These are phyloP conservation scores for Haliclona indistincta DNA, from an alignment of 37 sponge, comb jelly and placozoan species.

Conservation along the genomic window DNA sequence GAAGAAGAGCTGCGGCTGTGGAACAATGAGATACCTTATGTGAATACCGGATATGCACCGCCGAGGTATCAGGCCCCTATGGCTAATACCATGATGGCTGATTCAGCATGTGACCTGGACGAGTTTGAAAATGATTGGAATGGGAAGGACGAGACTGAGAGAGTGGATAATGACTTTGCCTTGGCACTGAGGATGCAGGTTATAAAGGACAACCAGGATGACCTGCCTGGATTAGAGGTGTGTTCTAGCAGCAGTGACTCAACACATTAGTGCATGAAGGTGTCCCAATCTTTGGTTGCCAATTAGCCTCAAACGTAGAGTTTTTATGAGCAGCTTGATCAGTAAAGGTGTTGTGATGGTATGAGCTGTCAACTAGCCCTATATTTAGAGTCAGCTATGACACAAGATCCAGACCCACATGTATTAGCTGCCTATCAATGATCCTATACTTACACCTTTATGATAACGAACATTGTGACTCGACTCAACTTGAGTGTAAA, in stretches of 20 bases:
- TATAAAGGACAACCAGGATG: slow-evolving; percentile 8
- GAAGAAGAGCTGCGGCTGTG: slow-evolving; percentile 75
- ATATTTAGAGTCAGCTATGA: too few relatives aligned
- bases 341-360: too few relatives aligned
- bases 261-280: too few relatives aligned
- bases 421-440: too few relatives aligned
- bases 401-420: too few relatives aligned
- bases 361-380: too few relatives aligned
- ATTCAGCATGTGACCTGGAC: slow-evolving; percentile 7
- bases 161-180: slow-evolving; percentile 25
- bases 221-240: slow-evolving; percentile 26
- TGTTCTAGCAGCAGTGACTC: neutral
- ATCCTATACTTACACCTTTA: too few relatives aligned
- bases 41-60: neutral
- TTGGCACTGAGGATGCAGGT: neutral
- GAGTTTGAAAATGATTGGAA: slow-evolving; percentile 38
- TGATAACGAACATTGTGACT: too few relatives aligned
- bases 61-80: neutral
- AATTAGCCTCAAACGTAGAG: too few relatives aligned
- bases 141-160: neutral
- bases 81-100: neutral
- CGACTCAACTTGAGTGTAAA: too few relatives aligned
- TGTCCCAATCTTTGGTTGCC: too few relatives aligned
- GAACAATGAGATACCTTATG: slow-evolving; percentile 72
- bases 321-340: too few relatives aligned